Evolutionary conservation across 1,140 invertebrate genomes (phyloP).

Genomic region (Nymphalis io): DNA sequence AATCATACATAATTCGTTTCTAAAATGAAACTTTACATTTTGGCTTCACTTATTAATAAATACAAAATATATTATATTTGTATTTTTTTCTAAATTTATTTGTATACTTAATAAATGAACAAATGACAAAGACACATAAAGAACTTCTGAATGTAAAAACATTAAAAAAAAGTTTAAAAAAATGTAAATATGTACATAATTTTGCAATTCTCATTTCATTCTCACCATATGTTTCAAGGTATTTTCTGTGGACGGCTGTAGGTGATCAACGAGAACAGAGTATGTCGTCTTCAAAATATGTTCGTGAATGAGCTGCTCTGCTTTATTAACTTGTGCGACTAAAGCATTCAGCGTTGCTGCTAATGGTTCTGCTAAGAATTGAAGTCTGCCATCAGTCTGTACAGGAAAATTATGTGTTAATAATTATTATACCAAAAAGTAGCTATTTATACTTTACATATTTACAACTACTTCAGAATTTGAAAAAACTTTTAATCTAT

Average conservation of each 20-base stretch:
- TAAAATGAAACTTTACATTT: too few species aligned
- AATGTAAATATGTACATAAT: too few species aligned
- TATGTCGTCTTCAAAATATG: constrained; percentile 75
- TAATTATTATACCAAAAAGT: background rate
- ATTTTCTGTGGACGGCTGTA: constrained; percentile 72
- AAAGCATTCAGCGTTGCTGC: constrained; percentile 82
- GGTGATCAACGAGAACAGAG: constrained; percentile 67
- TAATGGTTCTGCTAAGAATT: constrained; percentile 84
- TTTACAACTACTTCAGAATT: too few species aligned
- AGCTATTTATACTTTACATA: background rate
- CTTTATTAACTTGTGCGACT: constrained; percentile 57
- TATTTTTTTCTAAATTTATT: too few species aligned
- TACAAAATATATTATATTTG: too few species aligned
- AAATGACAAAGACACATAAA: too few species aligned
- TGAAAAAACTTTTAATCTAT: background rate
- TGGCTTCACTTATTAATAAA: too few species aligned
- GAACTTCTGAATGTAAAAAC: too few species aligned
- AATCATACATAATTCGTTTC: too few species aligned
- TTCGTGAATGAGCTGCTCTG: constrained; percentile 73
- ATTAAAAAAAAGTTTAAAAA: background rate
- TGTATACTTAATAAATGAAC: too few species aligned
- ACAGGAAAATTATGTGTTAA: constrained; percentile 16
- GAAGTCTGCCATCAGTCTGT: constrained; percentile 77
- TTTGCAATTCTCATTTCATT: background rate
- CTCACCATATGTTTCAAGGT: constrained; percentile 72